Percentiles rank a stretch among this genome's conserved stretches.
Evolutionary conservation across 2,113 vertebrate species (phyloP).

Genomic region (Furnarius figulus): DNA sequence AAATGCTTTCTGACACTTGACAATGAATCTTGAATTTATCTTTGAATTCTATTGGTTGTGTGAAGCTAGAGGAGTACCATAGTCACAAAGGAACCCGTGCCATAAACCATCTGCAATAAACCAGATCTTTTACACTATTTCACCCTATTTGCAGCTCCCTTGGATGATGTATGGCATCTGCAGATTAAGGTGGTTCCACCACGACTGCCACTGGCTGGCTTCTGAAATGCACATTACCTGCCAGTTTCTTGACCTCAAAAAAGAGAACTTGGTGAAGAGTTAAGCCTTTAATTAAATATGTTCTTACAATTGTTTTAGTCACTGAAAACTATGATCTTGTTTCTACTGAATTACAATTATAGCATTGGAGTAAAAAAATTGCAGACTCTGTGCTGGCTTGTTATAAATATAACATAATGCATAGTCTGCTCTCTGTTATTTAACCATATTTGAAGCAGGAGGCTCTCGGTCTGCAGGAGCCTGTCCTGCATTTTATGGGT

Average conservation of each 20-base stretch:
- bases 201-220: neutral
- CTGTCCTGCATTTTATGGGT: neutral
- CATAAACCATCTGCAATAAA: neutral
- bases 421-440: constrained; percentile 41
- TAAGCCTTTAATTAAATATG: constrained; percentile 58
- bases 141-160: neutral
- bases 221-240: constrained; percentile 17
- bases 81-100: neutral
- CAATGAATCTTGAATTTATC: neutral
- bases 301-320: constrained; percentile 48
- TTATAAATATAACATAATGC: constrained; percentile 58
- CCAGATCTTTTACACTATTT: neutral
- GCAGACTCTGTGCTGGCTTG: constrained; percentile 40
- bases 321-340: constrained; percentile 55
- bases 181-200: neutral
- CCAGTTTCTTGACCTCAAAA: constrained; percentile 24
- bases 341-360: constrained; percentile 57
- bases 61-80: neutral
- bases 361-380: constrained; percentile 60
- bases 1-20: neutral
- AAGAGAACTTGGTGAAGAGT: neutral
- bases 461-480: neutral
- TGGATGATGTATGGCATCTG: neutral
- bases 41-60: neutral
- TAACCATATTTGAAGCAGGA: constrained; percentile 8